phyloP scores from a whole-genome alignment of 2,113 vertebrate species.

The Leiothrix lutea region DNA sequence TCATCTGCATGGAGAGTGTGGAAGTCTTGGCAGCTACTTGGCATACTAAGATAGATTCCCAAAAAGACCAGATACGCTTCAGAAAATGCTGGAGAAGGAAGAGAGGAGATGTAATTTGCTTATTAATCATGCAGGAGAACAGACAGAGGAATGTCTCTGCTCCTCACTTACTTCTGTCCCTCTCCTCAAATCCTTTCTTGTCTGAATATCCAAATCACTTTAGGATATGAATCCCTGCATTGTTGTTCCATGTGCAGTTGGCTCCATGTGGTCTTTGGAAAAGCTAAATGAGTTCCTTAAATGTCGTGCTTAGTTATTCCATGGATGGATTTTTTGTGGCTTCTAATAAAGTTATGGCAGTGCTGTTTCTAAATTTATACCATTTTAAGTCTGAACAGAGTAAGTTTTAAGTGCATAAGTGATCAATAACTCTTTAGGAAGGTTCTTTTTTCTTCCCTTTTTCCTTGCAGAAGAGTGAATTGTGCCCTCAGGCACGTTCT shows the following conservation, averaged over 20 bases:
- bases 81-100: conserved; percentile 42
- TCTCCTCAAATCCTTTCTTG: not conserved
- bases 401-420: not conserved
- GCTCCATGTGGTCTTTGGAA: not conserved
- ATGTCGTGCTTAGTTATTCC: not conserved
- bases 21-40: conserved; percentile 60
- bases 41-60: conserved; percentile 61
- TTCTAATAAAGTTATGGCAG: not conserved
- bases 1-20: conserved; percentile 53
- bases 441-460: not conserved
- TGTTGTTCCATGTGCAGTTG: not conserved
- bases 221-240: not conserved
- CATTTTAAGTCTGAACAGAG: not conserved
- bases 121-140: conserved; percentile 56
- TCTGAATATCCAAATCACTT: not conserved
- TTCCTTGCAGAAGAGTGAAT: not conserved
- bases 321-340: not conserved
- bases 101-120: conserved; percentile 48
- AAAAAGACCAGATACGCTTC: conserved; percentile 47
- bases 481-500: not conserved
- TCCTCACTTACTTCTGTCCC: not conserved
- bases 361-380: not conserved
- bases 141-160: not conserved
- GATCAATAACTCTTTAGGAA: not conserved
- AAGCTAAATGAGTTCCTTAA: not conserved